Evolutionary conservation across 2,113 vertebrate species (phyloP).

Genomic region (Casuarius casuarius): DNA sequence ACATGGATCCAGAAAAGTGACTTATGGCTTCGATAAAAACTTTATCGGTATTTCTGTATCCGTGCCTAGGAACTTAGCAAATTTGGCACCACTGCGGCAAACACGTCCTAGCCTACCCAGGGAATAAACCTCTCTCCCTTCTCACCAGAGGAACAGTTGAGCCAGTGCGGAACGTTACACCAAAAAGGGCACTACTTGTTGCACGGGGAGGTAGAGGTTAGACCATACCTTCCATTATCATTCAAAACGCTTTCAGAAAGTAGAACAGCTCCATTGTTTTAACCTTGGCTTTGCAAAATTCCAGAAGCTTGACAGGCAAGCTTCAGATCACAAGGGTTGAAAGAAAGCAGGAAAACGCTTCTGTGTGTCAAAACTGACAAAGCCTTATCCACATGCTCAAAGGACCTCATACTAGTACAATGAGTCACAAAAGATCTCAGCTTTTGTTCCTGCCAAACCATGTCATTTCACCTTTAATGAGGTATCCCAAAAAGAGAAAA

Average conservation of each 20-base stretch:
- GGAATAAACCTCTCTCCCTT: background rate
- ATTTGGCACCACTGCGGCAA: rapidly evolving
- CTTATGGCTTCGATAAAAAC: background rate
- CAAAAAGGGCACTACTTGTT: background rate
- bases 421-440: background rate
- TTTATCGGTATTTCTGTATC: background rate
- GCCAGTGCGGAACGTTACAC: rapidly evolving
- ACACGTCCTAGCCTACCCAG: background rate
- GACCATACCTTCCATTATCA: background rate
- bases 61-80: background rate
- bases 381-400: background rate
- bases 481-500: background rate
- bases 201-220: background rate
- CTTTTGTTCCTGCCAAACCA: background rate
- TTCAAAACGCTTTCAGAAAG: background rate
- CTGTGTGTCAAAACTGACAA: background rate
- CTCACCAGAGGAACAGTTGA: background rate
- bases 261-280: background rate
- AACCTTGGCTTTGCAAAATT: background rate
- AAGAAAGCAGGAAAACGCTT: background rate
- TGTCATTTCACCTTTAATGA: background rate
- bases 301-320: background rate
- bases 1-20: background rate
- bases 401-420: background rate
- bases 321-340: background rate